Conservation (phyloP, 2,113 vertebrate species). For the Cyprinus carpio region DNA sequence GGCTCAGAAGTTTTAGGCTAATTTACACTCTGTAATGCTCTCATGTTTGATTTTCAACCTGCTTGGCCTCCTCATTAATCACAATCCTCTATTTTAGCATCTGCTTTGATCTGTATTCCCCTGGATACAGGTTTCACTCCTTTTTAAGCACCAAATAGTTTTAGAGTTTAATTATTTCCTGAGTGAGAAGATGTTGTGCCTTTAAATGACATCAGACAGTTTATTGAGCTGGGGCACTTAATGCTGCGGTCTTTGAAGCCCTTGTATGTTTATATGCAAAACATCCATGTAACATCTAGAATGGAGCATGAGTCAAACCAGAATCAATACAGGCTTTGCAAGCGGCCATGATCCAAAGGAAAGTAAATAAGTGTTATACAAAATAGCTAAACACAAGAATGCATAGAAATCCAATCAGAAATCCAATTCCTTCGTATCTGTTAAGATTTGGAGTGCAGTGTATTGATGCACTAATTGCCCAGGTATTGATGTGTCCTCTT, state of each 20-base stretch:
- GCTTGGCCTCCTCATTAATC: slow-evolving; percentile 68
- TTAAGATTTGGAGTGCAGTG: slow-evolving; percentile 70
- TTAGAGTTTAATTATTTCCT: slow-evolving; percentile 68
- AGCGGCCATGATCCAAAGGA: slow-evolving; percentile 51
- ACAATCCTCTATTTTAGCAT: slow-evolving; percentile 66
- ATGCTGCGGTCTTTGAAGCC: slow-evolving; percentile 31
- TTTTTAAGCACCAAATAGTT: slow-evolving; percentile 62
- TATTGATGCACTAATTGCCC: slow-evolving; percentile 78
- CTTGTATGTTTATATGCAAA: slow-evolving; percentile 29
- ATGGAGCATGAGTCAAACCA: slow-evolving; percentile 22
- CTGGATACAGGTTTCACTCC: slow-evolving; percentile 61
- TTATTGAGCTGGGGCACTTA: slow-evolving; percentile 57
- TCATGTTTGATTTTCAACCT: slow-evolving; percentile 73
- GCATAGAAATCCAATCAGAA: slow-evolving; percentile 68
- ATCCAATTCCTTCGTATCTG: slow-evolving; percentile 71
- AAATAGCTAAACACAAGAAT: slow-evolving; percentile 67
- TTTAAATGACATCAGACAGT: slow-evolving; percentile 62
- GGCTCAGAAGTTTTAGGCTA: slow-evolving; percentile 60
- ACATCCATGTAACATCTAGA: slow-evolving; percentile 37
- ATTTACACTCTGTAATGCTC: slow-evolving; percentile 68
- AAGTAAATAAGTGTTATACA: slow-evolving; percentile 62
- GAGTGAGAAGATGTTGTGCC: slow-evolving; percentile 53
- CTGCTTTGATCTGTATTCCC: slow-evolving; percentile 70
- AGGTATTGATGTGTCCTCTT: slow-evolving; percentile 71
- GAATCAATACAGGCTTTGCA: slow-evolving; percentile 52